Percentiles rank a stretch among this genome's conserved stretches.
Evolutionary conservation across 2,113 vertebrate genomes (phyloP).

Genomic region (Balaeniceps rex): DNA sequence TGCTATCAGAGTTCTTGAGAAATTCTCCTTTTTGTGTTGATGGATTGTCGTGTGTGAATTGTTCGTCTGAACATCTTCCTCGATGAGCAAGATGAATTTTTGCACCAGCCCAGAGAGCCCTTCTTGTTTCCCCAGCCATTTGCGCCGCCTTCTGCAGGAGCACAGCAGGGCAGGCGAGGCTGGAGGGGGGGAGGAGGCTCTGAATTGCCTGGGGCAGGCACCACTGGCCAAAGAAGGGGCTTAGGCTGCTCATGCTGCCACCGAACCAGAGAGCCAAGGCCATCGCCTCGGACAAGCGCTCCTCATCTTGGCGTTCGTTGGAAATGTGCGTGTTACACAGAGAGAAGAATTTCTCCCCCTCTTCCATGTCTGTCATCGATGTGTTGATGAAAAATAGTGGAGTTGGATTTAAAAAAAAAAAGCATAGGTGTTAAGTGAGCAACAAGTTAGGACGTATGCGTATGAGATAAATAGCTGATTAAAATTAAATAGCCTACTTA

Average conservation of each 20-base stretch:
- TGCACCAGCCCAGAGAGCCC: not conserved
- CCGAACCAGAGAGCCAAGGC: not conserved
- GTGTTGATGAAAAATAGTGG: not conserved
- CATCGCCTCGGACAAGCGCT: fast-evolving
- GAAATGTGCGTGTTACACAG: not conserved
- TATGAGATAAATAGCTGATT: not conserved
- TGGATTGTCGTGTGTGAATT: not conserved
- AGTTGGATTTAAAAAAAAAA: not conserved
- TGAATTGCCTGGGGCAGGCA: not conserved
- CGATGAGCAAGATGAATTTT: not conserved
- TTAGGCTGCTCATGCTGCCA: not conserved
- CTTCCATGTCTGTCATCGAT: not conserved
- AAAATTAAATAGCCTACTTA: not conserved
- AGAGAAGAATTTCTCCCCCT: not conserved
- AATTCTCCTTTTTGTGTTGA: not conserved
- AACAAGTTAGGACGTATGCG: not conserved
- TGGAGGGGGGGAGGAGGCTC: not conserved
- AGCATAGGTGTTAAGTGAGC: not conserved
- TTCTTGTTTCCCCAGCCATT: fast-evolving
- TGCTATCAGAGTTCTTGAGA: not conserved
- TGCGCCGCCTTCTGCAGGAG: not conserved
- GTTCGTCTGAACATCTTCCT: not conserved
- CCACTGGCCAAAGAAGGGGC: not conserved
- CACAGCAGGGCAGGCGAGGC: not conserved
- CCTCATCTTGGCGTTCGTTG: not conserved